Conservation (phyloP, 2,113 vertebrate species). For the Lagopus leucura region DNA sequence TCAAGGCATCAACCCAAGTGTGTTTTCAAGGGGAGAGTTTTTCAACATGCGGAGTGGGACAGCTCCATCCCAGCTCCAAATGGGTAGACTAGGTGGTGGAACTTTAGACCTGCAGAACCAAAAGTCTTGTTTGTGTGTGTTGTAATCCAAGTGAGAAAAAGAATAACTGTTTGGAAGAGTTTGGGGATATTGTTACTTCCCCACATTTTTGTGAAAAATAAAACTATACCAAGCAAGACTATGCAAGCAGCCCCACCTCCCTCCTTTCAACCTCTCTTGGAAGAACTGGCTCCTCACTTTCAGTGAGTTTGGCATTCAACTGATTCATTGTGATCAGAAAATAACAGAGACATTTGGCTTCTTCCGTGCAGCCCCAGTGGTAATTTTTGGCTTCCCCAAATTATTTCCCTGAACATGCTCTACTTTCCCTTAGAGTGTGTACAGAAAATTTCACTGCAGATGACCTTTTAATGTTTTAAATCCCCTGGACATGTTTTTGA, state of each 20-base stretch:
- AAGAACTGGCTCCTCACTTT: not conserved
- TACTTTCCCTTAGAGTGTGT: not conserved
- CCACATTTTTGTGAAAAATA: not conserved
- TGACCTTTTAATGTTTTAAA: not conserved
- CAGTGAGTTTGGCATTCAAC: not conserved
- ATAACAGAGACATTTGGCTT: not conserved
- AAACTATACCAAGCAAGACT: slow-evolving; percentile 37
- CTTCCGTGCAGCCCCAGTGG: not conserved
- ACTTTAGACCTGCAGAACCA: not conserved
- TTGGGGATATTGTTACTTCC: not conserved
- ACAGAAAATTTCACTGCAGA: not conserved
- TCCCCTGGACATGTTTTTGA: not conserved
- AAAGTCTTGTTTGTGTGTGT: not conserved
- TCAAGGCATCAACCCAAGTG: slow-evolving; percentile 9
- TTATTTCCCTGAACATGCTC: not conserved
- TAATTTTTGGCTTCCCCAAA: not conserved
- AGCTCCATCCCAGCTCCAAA: not conserved
- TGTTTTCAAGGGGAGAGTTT: slow-evolving; percentile 1
- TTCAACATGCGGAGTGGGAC: not conserved
- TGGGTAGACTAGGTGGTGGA: not conserved
- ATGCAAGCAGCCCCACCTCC: not conserved
- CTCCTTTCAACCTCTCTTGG: not conserved
- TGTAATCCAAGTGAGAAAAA: slow-evolving; percentile 22
- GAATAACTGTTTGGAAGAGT: not conserved
- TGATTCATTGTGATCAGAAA: slow-evolving; percentile 14